Conservation (phyloP, 2,113 vertebrate genomes). For the Pteropus alecto region DNA sequence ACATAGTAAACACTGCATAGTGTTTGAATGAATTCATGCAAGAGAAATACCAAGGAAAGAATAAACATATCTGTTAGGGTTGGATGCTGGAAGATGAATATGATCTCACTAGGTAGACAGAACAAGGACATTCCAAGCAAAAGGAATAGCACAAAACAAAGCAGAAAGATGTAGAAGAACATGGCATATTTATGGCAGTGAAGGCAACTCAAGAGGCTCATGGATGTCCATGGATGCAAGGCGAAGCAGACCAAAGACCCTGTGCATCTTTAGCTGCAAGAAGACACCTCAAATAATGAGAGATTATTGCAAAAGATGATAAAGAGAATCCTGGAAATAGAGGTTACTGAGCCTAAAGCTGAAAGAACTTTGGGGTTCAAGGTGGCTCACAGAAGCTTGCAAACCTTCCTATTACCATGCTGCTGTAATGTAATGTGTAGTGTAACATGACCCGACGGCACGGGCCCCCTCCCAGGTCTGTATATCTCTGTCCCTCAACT, state of each 20-base stretch:
- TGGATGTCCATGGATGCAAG: rapidly evolving
- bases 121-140: background rate
- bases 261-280: background rate
- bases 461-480: background rate
- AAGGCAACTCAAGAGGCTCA: background rate
- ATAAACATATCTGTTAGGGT: background rate
- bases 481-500: background rate
- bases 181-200: rapidly evolving
- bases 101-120: background rate
- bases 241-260: too few relatives aligned
- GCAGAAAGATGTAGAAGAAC: background rate
- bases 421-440: too few relatives aligned
- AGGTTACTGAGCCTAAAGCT: background rate
- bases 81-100: background rate
- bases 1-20: background rate
- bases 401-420: background rate
- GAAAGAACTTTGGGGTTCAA: background rate
- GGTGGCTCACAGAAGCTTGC: background rate
- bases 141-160: background rate
- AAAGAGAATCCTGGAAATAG: background rate
- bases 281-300: background rate
- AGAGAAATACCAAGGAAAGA: background rate
- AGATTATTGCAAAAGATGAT: background rate
- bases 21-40: background rate
- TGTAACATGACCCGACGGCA: rapidly evolving